Conservation (phyloP, 2,113 vertebrate genomes). For the Dendrocopos noguchii region DNA sequence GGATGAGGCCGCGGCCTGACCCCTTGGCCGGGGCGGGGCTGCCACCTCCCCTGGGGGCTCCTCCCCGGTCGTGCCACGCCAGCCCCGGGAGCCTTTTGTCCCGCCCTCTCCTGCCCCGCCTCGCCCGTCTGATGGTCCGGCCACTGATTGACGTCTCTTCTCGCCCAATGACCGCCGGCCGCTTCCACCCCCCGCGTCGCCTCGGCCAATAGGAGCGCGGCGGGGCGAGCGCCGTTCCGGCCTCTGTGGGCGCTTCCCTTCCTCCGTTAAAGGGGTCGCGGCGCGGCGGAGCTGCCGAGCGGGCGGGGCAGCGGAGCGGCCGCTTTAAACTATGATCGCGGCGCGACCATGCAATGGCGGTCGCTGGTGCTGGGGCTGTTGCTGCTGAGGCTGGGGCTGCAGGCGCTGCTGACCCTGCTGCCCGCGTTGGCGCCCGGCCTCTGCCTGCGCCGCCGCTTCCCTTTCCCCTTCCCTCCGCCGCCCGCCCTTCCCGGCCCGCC, state of each 20-base stretch:
- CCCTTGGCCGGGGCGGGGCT: neutral
- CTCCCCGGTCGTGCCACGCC: neutral
- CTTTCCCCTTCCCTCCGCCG: conserved; percentile 23
- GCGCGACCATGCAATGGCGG: conserved; percentile 92
- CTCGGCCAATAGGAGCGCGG: neutral
- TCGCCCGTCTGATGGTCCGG: neutral
- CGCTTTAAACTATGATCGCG: conserved; percentile 58
- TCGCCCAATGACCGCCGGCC: accelerated
- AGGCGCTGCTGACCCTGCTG: conserved; percentile 83
- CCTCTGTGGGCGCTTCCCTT: accelerated
- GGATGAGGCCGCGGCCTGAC: too few relatives aligned
- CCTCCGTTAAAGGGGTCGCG: neutral
- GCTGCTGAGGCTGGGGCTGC: conserved; percentile 85
- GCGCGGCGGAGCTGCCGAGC: neutral
- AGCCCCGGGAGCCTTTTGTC: neutral
- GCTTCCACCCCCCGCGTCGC: accelerated
- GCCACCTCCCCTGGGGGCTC: too few relatives aligned
- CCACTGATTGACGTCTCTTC: accelerated
- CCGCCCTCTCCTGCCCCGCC: neutral
- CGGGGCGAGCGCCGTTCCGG: accelerated
- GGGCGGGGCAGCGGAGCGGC: neutral
- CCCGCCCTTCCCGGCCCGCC: neutral
- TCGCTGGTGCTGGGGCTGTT: conserved; percentile 91
- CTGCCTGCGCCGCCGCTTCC: conserved; percentile 82
- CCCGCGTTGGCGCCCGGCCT: conserved; percentile 86